Percentiles rank a stretch among this genome's conserved stretches.
Conservation (phyloP, 2,113 vertebrate species). For the Gymnobelideus leadbeateri region DNA sequence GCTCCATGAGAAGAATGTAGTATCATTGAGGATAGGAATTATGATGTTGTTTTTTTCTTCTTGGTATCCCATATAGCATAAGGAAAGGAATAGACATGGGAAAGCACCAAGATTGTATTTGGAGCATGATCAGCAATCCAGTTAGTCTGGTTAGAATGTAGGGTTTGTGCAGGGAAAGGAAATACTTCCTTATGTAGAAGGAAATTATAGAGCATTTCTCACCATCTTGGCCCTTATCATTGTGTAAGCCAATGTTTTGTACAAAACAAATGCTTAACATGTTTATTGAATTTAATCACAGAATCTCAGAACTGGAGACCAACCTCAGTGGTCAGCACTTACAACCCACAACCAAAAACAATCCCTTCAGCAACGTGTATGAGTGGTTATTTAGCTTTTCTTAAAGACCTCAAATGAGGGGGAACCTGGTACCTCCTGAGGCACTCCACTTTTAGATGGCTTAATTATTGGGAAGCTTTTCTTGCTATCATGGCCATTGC, state of each 20-base stretch:
- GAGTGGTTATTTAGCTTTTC: background rate
- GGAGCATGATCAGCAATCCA: background rate
- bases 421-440: background rate
- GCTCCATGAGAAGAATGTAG: background rate
- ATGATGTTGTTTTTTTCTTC: background rate
- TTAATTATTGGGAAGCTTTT: background rate
- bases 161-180: background rate
- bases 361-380: background rate
- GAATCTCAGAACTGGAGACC: background rate
- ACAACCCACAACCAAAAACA: background rate
- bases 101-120: background rate
- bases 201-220: background rate
- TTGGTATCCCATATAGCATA: background rate
- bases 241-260: background rate
- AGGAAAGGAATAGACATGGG: background rate
- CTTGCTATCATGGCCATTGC: background rate
- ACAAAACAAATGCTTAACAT: background rate
- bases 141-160: background rate
- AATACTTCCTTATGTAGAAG: background rate
- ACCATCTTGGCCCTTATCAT: background rate
- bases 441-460: background rate
- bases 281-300: background rate
- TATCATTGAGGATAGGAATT: background rate
- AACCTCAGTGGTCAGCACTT: background rate
- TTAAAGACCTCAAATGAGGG: background rate